Base-by-base conservation (phyloP, 2,888 invertebrate species). In the Diplolepis rosae region DNA sequence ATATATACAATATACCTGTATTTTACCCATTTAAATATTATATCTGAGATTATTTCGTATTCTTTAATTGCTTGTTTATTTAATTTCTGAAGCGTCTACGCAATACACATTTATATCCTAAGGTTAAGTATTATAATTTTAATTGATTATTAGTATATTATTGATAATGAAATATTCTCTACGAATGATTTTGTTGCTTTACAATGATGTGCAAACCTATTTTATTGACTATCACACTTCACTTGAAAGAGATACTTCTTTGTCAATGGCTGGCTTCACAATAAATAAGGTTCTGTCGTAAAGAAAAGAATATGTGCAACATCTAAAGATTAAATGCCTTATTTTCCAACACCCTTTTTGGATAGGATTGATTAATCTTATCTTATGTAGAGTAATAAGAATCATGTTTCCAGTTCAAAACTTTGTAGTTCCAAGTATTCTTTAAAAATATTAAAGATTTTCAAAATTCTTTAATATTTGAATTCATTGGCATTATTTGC, bases 261-360 rank as follows among this genome's bases (percentile, higher is more conserved):
- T n/a, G 18, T 24, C 32, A 35, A 35, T 22, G 24, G 32, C 13
- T 39, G 13, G 56, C 56, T 56, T 39, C n/a, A 18, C 22, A 56
- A 56, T 56, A 56, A 56, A 56, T 6, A 56, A 56, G 24, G 35
- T 56, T 56, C 24, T 56, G 22, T 56, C 35, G 22, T 35, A 35
- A 22, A 56, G 2, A 1, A 15, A 27, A 28, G 15, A 45, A 15
- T 32, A 32, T n/a, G n/a, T n/a, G n/a, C n/a, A n/a, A n/a, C n/a
- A n/a, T n/a, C n/a, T n/a, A n/a, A n/a, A n/a, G n/a, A n/a, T n/a
- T n/a, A n/a, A n/a, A n/a, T n/a, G n/a, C n/a, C n/a, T n/a, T n/a
- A n/a, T n/a, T n/a, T n/a, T n/a, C n/a, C n/a, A n/a, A n/a, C n/a
- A n/a, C n/a, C n/a, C n/a, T n/a, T n/a, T n/a, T n/a, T n/a, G n/a